These are phyloP conservation scores for Sturmia bella DNA, from an alignment of 2,888 invertebrate species.

Conservation along the genomic window DNA sequence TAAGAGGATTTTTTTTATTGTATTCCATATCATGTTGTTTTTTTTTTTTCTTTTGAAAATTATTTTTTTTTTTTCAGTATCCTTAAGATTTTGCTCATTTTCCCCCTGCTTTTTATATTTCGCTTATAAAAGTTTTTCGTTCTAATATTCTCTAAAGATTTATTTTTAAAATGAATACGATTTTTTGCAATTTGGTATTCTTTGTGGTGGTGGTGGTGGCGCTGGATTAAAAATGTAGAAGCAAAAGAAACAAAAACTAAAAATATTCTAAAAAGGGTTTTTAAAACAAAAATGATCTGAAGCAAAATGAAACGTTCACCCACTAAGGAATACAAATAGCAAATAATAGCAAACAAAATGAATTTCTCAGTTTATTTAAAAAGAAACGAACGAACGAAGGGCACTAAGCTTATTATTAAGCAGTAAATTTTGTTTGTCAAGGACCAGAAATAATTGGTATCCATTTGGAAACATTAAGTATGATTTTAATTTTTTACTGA, in stretches of 20 bases:
- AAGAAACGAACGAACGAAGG: neutral
- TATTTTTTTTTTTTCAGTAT: neutral
- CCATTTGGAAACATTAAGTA: no score
- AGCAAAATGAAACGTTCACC: constrained; percentile 30
- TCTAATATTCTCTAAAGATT: constrained; percentile 49
- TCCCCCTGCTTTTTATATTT: constrained; percentile 14
- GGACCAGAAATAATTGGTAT: no score
- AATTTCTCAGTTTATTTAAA: neutral
- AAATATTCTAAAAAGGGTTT: constrained; percentile 32
- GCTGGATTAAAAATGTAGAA: constrained; percentile 16
- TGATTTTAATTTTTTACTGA: no score
- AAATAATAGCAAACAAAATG: constrained; percentile 8
- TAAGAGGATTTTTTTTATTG: constrained; percentile 26
- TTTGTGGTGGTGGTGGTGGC: no score
- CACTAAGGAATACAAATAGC: constrained; percentile 28
- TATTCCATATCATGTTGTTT: neutral
- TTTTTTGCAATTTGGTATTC: constrained; percentile 37
- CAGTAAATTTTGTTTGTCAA: neutral
- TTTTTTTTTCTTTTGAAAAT: constrained; percentile 1
- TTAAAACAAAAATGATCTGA: constrained; percentile 43
- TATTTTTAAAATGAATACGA: constrained; percentile 20
- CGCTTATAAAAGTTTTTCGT: constrained; percentile 3
- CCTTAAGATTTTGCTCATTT: neutral
- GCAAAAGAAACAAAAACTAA: neutral
- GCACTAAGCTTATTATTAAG: neutral